Evolutionary conservation across 2,888 invertebrate genomes (phyloP).

Genomic region (Eilema depressum): DNA sequence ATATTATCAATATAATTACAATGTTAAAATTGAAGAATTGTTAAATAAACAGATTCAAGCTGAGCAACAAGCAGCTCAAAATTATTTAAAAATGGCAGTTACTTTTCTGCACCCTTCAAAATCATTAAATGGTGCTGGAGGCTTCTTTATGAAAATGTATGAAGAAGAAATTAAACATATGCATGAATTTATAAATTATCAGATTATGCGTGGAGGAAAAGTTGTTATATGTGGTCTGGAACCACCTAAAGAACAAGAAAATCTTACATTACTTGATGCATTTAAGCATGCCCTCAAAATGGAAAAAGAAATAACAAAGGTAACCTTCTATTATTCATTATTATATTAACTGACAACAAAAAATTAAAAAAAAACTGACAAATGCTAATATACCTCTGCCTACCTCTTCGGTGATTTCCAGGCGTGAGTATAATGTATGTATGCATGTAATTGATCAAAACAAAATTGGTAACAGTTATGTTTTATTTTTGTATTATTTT

Average conservation of each 20-base stretch:
- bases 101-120: conserved; percentile 57
- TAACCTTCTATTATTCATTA: conserved; percentile 30
- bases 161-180: conserved; percentile 63
- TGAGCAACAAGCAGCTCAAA: conserved; percentile 64
- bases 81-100: conserved; percentile 62
- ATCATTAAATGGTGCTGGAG: conserved; percentile 58
- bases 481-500: no score
- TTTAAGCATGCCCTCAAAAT: conserved; percentile 57
- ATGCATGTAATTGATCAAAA: no score
- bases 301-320: conserved; percentile 63
- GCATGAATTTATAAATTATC: conserved; percentile 62
- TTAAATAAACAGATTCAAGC: conserved; percentile 62
- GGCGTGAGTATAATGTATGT: no score
- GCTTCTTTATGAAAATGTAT: conserved; percentile 67
- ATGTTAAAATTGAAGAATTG: conserved; percentile 53
- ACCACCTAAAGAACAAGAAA: conserved; percentile 33
- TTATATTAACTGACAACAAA: no score
- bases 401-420: no score
- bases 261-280: conserved; percentile 55
- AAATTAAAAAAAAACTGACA: no score
- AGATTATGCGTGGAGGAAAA: conserved; percentile 59
- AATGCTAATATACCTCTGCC: no score
- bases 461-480: no score
- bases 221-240: conserved; percentile 49
- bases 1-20: conserved; percentile 48